These are phyloP conservation scores for Delia radicum DNA, from an alignment of 1,140 invertebrate genomes.

Conservation along the genomic window DNA sequence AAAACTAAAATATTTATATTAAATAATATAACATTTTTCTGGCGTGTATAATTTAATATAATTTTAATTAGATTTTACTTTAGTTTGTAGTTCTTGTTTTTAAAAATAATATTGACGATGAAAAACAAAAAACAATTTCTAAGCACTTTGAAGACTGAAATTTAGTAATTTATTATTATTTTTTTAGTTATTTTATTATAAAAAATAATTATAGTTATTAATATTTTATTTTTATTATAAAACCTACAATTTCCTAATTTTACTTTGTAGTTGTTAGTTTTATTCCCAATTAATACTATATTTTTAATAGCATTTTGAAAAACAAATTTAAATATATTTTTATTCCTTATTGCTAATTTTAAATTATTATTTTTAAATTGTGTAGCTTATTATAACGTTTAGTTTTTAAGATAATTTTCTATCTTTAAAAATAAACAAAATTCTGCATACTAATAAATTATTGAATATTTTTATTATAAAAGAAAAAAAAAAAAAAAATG, in stretches of 20 bases:
- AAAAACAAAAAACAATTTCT: slow-evolving; percentile 5
- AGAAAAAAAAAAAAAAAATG: too few species aligned
- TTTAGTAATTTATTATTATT: slow-evolving; percentile 1
- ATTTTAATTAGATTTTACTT: too few species aligned
- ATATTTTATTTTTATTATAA: background rate
- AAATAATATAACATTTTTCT: too few species aligned
- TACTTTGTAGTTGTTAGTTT: background rate
- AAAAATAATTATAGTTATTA: too few species aligned
- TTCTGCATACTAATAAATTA: too few species aligned
- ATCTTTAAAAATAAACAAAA: too few species aligned
- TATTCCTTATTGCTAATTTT: background rate
- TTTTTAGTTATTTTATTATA: background rate
- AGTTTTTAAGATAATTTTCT: too few species aligned
- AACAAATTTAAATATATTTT: background rate
- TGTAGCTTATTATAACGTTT: background rate
- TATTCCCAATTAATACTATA: background rate
- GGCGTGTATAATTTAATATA: too few species aligned
- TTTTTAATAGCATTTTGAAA: too few species aligned
- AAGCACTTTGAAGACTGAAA: background rate
- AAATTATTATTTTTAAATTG: background rate
- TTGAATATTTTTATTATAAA: too few species aligned
- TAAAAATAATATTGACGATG: too few species aligned
- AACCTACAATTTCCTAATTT: background rate
- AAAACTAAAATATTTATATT: background rate
- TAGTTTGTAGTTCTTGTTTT: too few species aligned